Conservation (phyloP, 2,113 vertebrate genomes). For the Alouatta palliata region DNA sequence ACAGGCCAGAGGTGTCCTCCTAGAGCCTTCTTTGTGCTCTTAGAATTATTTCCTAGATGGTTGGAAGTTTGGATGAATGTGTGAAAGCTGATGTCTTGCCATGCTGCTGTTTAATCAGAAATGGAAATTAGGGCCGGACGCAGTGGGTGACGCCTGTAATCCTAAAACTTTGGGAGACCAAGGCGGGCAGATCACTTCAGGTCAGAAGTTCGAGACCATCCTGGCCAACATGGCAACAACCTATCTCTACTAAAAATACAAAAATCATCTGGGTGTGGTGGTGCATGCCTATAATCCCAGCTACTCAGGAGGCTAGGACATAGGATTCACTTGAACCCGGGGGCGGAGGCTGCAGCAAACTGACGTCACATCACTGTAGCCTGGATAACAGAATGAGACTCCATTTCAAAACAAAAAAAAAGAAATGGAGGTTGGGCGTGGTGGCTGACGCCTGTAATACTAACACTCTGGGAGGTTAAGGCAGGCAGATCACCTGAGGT, state of each 20-base stretch:
- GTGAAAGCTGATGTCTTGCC: constrained; percentile 14
- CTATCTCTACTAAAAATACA: not conserved
- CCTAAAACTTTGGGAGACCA: not conserved
- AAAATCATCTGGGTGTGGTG: not conserved
- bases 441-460: not conserved
- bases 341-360: too few relatives aligned
- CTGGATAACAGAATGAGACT: not conserved
- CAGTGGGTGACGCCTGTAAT: not conserved
- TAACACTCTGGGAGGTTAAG: not conserved
- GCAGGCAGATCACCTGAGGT: not conserved
- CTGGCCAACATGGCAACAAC: not conserved
- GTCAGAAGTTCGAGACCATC: not conserved
- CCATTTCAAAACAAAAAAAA: not conserved
- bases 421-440: not conserved
- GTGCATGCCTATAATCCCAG: not conserved
- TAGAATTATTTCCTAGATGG: constrained; percentile 25
- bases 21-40: not conserved
- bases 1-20: not conserved
- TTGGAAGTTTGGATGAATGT: not conserved
- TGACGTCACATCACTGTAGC: not conserved
- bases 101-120: constrained; percentile 50
- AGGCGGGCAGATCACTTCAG: not conserved
- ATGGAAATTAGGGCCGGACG: not conserved
- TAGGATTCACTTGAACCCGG: too few relatives aligned
- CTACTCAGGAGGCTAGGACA: not conserved